Percentiles rank a stretch among this genome's conserved stretches.
Evolutionary conservation across 37 sponge, comb jelly and placozoan genomes (phyloP).

Genomic region (Aphrocallistes beatrix): DNA sequence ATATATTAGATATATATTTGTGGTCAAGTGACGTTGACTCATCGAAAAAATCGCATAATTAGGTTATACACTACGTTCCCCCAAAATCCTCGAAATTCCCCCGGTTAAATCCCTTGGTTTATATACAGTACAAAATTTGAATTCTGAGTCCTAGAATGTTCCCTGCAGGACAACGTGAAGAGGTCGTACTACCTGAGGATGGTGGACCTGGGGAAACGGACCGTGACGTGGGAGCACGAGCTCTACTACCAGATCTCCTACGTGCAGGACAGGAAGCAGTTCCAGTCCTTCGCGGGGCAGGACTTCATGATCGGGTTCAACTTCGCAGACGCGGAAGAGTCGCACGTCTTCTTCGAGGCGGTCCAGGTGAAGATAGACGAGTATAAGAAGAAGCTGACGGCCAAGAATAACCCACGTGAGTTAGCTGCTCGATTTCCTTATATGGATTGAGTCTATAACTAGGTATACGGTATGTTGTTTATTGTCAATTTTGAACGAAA

Average conservation of each 20-base stretch:
- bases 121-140: too few relatives aligned
- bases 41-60: too few relatives aligned
- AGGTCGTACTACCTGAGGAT: slow-evolving; percentile 72
- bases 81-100: too few relatives aligned
- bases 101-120: too few relatives aligned
- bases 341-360: slow-evolving; percentile 49
- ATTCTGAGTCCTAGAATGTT: too few relatives aligned
- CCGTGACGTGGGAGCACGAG: slow-evolving; percentile 71
- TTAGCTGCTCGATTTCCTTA: too few relatives aligned
- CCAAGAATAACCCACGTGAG: background rate
- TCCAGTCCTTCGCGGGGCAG: slow-evolving; percentile 90
- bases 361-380: slow-evolving; percentile 54
- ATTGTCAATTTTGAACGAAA: too few relatives aligned
- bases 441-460: too few relatives aligned
- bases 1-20: too few relatives aligned
- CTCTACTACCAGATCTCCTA: slow-evolving; percentile 78
- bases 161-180: slow-evolving; percentile 45
- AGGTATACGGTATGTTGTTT: too few relatives aligned
- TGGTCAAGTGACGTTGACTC: too few relatives aligned
- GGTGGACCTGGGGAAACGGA: slow-evolving; percentile 47
- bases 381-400: slow-evolving; percentile 23
- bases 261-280: slow-evolving; percentile 47
- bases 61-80: too few relatives aligned
- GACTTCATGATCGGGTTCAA: slow-evolving; percentile 87
- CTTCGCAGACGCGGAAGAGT: slow-evolving; percentile 76